Evolutionary conservation across 35 echinoderm and acorn worm genomes (phyloP).

Genomic region (Apostichopus californicus): DNA sequence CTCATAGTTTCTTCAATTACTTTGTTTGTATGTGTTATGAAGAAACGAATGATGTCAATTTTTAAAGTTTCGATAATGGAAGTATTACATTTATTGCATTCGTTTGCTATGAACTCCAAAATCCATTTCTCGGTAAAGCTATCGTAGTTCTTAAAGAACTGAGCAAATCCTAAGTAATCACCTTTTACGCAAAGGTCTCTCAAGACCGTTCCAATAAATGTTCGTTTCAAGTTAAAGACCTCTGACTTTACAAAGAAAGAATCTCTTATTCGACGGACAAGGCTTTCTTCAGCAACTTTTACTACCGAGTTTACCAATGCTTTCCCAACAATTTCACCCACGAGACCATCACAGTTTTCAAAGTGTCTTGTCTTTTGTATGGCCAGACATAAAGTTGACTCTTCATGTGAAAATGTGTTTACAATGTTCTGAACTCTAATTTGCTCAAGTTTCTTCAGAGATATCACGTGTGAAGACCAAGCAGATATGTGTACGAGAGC

Average conservation of each 20-base stretch:
- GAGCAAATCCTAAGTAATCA: constrained; percentile 6
- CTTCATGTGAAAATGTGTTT: background rate
- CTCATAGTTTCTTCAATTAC: background rate
- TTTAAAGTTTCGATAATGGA: background rate
- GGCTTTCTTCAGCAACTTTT: background rate
- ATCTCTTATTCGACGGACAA: constrained; percentile 3
- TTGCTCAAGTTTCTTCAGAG: background rate
- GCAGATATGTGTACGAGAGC: constrained; percentile 16
- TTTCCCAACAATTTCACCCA: constrained; percentile 2
- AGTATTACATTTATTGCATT: constrained; percentile 26
- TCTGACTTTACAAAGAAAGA: background rate
- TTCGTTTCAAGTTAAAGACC: constrained; percentile 30
- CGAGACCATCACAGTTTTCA: constrained; percentile 2
- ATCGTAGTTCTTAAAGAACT: constrained; percentile 32
- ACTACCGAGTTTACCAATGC: background rate
- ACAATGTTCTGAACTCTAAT: background rate
- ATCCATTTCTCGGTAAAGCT: constrained; percentile 31
- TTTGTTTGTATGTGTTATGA: background rate
- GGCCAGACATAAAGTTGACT: background rate
- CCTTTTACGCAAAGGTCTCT: constrained; percentile 33
- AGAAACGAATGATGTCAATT: background rate
- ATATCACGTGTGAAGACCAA: background rate
- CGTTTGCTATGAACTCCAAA: constrained; percentile 37
- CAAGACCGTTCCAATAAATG: constrained; percentile 31
- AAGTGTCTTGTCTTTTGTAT: background rate